phyloP scores from a whole-genome alignment of 1,140 invertebrate species.

The Aphidius ervi region DNA sequence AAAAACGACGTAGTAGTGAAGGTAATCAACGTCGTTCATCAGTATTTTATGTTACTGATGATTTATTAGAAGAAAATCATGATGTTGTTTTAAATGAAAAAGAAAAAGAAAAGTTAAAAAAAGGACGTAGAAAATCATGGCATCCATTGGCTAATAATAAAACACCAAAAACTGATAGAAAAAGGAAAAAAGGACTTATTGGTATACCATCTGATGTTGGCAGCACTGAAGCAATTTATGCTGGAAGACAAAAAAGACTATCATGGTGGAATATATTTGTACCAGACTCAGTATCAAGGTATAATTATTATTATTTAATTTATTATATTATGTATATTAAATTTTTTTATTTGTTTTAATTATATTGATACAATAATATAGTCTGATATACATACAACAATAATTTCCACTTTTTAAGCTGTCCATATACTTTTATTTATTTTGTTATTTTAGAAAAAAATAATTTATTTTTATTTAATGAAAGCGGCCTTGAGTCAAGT shows the following conservation, averaged over 20 bases:
- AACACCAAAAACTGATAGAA: constrained; percentile 60
- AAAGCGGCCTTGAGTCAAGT: too few relatives aligned
- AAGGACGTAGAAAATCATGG: constrained; percentile 64
- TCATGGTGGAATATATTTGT: constrained; percentile 86
- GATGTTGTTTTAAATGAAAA: constrained; percentile 44
- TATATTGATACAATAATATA: too few relatives aligned
- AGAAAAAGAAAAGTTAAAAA: constrained; percentile 48
- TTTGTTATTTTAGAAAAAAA: too few relatives aligned
- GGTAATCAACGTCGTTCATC: constrained; percentile 29
- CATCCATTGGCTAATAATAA: constrained; percentile 54
- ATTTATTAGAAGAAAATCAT: constrained; percentile 42
- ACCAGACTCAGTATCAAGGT: constrained; percentile 58
- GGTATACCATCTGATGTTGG: constrained; percentile 44
- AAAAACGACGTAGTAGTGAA: constrained; percentile 33
- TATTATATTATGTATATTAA: not conserved
- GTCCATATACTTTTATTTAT: too few relatives aligned
- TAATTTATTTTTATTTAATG: too few relatives aligned
- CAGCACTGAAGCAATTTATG: constrained; percentile 54
- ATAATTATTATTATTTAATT: constrained; percentile 17
- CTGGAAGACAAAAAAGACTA: constrained; percentile 64
- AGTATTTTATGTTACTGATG: constrained; percentile 42
- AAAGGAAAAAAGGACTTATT: constrained; percentile 61
- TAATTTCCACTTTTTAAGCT: too few relatives aligned
- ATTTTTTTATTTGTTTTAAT: too few relatives aligned
- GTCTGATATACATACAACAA: too few relatives aligned